These are phyloP conservation scores for Equus przewalskii DNA, from an alignment of 2,113 vertebrate species.

Conservation along the genomic window DNA sequence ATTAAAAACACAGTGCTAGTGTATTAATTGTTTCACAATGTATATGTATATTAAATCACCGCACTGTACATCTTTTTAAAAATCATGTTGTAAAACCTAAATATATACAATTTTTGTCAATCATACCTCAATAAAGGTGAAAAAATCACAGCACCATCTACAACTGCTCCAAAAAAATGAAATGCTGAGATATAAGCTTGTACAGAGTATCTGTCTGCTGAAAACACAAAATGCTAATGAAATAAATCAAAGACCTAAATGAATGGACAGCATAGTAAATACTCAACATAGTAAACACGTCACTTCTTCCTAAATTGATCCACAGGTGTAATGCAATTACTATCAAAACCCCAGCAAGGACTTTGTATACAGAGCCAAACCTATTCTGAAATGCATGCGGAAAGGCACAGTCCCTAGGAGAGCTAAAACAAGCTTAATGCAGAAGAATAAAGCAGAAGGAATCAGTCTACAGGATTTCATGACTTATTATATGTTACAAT, in stretches of 20 bases:
- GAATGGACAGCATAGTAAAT: neutral
- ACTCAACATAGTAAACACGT: neutral
- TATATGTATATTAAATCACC: neutral
- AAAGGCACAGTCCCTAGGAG: neutral
- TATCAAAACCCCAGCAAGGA: neutral
- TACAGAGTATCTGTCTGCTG: neutral
- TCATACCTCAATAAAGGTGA: neutral
- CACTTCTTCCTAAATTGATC: neutral
- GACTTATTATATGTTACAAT: neutral
- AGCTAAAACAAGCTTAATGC: neutral
- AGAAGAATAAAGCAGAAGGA: neutral
- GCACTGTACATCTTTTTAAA: neutral
- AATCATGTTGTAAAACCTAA: neutral
- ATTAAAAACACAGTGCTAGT: neutral
- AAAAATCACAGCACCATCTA: neutral
- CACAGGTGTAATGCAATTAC: neutral
- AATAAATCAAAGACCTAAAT: neutral
- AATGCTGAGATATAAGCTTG: neutral
- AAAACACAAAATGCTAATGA: neutral
- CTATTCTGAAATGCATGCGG: slow-evolving; percentile 23
- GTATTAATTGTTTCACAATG: neutral
- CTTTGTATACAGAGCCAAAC: neutral
- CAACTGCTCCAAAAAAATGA: neutral
- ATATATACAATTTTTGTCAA: neutral
- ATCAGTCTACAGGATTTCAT: neutral